phyloP scores from a whole-genome alignment of 2,113 vertebrate genomes.

The Chroicocephalus ridibundus region DNA sequence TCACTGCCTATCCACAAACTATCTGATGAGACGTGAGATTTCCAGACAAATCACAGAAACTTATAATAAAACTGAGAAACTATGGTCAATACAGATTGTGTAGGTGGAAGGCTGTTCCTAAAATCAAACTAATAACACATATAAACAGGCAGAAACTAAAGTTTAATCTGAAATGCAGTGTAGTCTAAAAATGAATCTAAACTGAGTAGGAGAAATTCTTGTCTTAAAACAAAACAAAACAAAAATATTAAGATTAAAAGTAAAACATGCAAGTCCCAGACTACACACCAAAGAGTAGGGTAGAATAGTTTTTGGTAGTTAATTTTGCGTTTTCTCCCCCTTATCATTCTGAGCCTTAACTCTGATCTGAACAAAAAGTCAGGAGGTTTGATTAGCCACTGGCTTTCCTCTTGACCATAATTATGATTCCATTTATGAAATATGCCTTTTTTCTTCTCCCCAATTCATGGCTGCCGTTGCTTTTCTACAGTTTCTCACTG shows the following conservation, averaged over 20 bases:
- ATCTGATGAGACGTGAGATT: not conserved
- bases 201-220: not conserved
- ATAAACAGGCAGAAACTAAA: not conserved
- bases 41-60: not conserved
- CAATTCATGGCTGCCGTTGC: accelerated
- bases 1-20: not conserved
- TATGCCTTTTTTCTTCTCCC: not conserved
- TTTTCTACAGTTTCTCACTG: not conserved
- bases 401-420: not conserved
- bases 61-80: not conserved
- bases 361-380: not conserved
- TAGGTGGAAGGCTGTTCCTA: not conserved
- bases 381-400: not conserved
- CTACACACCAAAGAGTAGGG: not conserved
- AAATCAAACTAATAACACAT: not conserved
- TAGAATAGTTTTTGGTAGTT: not conserved
- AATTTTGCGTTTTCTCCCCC: not conserved
- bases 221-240: not conserved
- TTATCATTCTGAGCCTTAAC: not conserved
- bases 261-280: not conserved
- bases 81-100: not conserved
- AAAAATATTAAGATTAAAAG: not conserved
- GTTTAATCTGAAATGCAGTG: not conserved
- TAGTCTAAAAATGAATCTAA: not conserved
- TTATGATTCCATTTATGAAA: not conserved